A percentile compares a stretch with the other conserved stretches of the same genome.
Evolutionary conservation across 2,797 vertebrate species (phyloP).

Genomic region (Tympanoctomys barrerae): DNA sequence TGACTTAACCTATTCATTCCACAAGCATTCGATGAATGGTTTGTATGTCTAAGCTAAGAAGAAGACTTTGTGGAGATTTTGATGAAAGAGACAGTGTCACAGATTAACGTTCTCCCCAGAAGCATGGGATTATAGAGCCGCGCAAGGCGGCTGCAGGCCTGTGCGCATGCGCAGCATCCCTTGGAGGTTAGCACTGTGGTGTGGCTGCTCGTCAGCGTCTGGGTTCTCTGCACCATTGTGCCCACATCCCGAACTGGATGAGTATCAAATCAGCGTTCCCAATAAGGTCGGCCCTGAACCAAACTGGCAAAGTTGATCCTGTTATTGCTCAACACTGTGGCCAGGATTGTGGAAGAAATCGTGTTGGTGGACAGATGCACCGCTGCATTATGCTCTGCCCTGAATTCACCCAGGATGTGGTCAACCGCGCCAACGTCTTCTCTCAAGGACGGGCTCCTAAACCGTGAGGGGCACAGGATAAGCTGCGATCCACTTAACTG

Average conservation of each 20-base stretch:
- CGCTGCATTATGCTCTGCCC: background rate
- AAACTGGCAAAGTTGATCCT: background rate
- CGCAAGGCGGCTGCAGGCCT: background rate
- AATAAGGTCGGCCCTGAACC: background rate
- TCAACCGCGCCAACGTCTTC: slow-evolving; percentile 36
- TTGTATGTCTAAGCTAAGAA: background rate
- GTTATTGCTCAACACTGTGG: background rate
- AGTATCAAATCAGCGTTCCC: background rate
- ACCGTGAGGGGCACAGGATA: background rate
- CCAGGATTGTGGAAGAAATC: background rate
- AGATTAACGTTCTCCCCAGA: background rate
- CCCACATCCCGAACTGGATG: background rate
- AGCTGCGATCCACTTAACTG: background rate
- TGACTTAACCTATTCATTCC: slow-evolving; percentile 13
- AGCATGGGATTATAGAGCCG: background rate
- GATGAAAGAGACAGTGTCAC: background rate
- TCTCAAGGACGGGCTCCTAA: slow-evolving; percentile 24
- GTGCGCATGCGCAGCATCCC: background rate
- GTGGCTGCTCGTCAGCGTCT: too few species aligned
- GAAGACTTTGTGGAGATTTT: background rate
- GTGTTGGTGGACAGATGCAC: background rate
- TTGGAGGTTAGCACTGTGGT: background rate
- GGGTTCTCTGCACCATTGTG: background rate
- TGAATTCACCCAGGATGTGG: background rate
- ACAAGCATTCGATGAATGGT: background rate